Conservation (phyloP, 2,113 vertebrate genomes). For the Crotalus horridus region DNA sequence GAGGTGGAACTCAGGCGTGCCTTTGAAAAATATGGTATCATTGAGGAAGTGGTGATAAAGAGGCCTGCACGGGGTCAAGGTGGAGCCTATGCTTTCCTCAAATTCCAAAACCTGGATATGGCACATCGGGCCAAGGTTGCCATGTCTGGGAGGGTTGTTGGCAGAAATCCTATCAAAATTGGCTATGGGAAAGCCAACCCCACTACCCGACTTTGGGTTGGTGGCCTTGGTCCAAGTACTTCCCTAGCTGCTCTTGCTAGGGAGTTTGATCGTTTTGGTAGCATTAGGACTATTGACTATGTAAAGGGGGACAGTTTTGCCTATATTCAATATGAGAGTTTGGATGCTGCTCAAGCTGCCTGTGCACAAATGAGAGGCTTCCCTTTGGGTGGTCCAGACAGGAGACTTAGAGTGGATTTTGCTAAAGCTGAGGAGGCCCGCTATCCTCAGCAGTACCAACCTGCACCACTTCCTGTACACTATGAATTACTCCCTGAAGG, state of each 20-base stretch:
- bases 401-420: slow-evolving; percentile 91
- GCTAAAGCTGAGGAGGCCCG: slow-evolving; percentile 90
- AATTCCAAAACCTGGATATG: slow-evolving; percentile 99
- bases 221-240: slow-evolving; percentile 87
- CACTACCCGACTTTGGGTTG: slow-evolving; percentile 96
- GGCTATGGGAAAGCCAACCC: slow-evolving; percentile 96
- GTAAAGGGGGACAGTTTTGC: slow-evolving; percentile 96
- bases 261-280: slow-evolving; percentile 96
- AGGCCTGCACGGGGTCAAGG: slow-evolving; percentile 88
- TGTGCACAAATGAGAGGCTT: slow-evolving; percentile 97
- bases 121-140: slow-evolving; percentile 94
- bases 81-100: slow-evolving; percentile 93
- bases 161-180: slow-evolving; percentile 93
- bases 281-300: slow-evolving; percentile 94
- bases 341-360: slow-evolving; percentile 93
- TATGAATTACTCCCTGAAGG: slow-evolving; percentile 85
- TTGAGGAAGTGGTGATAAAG: slow-evolving; percentile 97
- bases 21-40: slow-evolving; percentile 94
- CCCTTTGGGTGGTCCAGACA: slow-evolving; percentile 84
- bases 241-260: slow-evolving; percentile 88
- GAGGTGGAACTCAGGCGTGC: slow-evolving; percentile 88
- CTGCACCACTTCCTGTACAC: slow-evolving; percentile 77
- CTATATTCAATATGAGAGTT: slow-evolving; percentile 95
- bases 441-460: slow-evolving; percentile 82
- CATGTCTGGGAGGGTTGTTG: slow-evolving; percentile 92